Conservation (phyloP, 2,888 invertebrate genomes). For the Macrosoma leucophasiata region DNA sequence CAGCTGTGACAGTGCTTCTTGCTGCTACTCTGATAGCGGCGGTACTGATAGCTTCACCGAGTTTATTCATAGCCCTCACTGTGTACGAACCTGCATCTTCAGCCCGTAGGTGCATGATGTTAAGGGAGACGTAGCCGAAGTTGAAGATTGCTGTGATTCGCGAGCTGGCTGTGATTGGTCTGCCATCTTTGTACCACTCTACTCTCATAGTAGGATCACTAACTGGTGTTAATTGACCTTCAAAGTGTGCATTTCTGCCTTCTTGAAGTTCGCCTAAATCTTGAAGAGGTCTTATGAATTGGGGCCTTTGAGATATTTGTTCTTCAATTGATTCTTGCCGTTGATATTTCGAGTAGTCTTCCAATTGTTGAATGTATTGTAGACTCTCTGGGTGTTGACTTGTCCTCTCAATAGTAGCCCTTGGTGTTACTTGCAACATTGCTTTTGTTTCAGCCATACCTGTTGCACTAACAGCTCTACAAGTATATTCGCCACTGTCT, state of each 20-base stretch:
- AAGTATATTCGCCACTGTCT: slow-evolving; percentile 94
- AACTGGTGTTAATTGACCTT: slow-evolving; percentile 93
- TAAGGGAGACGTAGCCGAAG: slow-evolving; percentile 99
- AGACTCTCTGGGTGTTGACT: slow-evolving; percentile 95
- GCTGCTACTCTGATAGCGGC: slow-evolving; percentile 84
- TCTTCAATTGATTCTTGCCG: slow-evolving; percentile 90
- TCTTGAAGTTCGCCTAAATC: slow-evolving; percentile 92
- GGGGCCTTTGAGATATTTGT: slow-evolving; percentile 85
- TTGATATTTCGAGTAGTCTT: slow-evolving; percentile 92
- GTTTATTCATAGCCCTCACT: slow-evolving; percentile 91
- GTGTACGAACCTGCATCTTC: slow-evolving; percentile 98
- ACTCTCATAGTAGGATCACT: slow-evolving; percentile 96
- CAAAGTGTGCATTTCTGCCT: slow-evolving; percentile 94
- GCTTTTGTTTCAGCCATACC: slow-evolving; percentile 93
- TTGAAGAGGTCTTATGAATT: slow-evolving; percentile 90
- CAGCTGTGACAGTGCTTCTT: slow-evolving; percentile 89
- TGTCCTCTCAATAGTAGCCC: slow-evolving; percentile 88
- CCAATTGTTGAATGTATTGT: slow-evolving; percentile 92
- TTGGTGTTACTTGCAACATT: slow-evolving; percentile 85
- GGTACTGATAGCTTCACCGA: slow-evolving; percentile 92
- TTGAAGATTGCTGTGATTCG: slow-evolving; percentile 98
- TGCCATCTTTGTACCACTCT: slow-evolving; percentile 97
- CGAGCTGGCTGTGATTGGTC: slow-evolving; percentile 96
- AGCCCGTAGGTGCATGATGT: slow-evolving; percentile 98
- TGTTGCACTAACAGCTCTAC: slow-evolving; percentile 89